Conservation (phyloP, 2,113 vertebrate species). For the Mionectes macconnelli region DNA sequence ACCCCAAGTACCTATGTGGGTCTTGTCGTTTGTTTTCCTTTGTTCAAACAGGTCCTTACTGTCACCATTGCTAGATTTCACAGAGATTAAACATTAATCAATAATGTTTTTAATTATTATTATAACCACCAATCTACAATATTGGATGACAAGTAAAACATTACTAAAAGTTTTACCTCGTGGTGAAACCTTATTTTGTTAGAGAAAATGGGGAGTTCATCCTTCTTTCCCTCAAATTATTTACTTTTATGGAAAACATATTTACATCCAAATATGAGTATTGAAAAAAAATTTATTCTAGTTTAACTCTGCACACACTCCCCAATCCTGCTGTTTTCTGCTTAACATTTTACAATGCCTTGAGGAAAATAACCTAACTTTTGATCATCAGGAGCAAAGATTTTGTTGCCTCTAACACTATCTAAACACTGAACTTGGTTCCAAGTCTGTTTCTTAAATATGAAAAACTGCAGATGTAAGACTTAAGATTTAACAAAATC, state of each 20-base stretch:
- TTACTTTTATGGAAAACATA: neutral
- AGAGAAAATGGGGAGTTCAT: neutral
- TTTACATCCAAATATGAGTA: neutral
- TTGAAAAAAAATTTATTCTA: neutral
- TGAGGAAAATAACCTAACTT: neutral
- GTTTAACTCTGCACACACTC: neutral
- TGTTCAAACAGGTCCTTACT: slow-evolving; percentile 23
- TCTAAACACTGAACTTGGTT: neutral
- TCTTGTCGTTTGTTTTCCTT: slow-evolving; percentile 32
- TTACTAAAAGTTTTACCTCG: neutral
- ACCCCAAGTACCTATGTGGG: neutral
- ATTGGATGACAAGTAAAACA: slow-evolving; percentile 33
- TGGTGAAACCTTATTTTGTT: neutral
- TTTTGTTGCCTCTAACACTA: neutral
- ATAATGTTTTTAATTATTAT: slow-evolving; percentile 29
- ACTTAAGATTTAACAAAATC: neutral
- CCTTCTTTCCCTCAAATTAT: neutral
- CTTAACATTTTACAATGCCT: neutral
- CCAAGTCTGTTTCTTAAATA: neutral
- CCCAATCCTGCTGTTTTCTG: neutral
- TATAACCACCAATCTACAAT: neutral
- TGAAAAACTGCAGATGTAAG: neutral
- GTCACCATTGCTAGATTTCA: slow-evolving; percentile 5
- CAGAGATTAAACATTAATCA: slow-evolving; percentile 14
- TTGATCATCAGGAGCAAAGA: neutral